Evolutionary conservation across 2,113 vertebrate species (phyloP).

Genomic region (Thryonomys swinderianus): DNA sequence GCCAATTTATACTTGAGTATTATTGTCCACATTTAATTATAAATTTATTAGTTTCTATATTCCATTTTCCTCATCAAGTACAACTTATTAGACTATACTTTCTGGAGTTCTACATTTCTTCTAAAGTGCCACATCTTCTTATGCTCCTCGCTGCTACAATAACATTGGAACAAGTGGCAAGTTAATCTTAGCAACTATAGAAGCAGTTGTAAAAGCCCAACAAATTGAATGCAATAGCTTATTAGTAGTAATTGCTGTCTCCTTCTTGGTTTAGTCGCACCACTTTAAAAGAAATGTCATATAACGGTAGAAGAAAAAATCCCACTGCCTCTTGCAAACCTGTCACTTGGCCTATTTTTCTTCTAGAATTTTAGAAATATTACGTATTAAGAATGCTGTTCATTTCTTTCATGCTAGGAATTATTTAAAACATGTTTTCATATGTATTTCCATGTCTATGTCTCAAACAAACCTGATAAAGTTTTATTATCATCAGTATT

Average conservation of each 20-base stretch:
- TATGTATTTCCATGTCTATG: neutral
- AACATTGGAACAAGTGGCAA: constrained; percentile 36
- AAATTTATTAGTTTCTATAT: neutral
- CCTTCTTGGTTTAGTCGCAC: neutral
- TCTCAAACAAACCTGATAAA: neutral
- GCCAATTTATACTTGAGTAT: neutral
- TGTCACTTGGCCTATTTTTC: constrained; percentile 38
- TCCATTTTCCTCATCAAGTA: neutral
- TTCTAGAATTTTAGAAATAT: constrained; percentile 29
- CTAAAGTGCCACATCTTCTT: neutral
- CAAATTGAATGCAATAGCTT: constrained; percentile 52
- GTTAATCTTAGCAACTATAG: constrained; percentile 61
- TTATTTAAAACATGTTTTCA: neutral
- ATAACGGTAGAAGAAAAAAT: constrained; percentile 51
- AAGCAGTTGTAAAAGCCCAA: neutral
- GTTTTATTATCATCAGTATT: neutral
- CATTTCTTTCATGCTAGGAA: neutral
- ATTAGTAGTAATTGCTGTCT: constrained; percentile 68
- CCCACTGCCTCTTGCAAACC: constrained; percentile 38
- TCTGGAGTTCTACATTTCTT: constrained; percentile 28
- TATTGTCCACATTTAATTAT: neutral
- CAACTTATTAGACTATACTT: neutral
- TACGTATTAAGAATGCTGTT: neutral
- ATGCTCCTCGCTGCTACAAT: neutral
- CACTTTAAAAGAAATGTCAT: neutral